Evolutionary conservation across 2,888 invertebrate genomes (phyloP).

Genomic region (Elaeidobius kamerunicus): DNA sequence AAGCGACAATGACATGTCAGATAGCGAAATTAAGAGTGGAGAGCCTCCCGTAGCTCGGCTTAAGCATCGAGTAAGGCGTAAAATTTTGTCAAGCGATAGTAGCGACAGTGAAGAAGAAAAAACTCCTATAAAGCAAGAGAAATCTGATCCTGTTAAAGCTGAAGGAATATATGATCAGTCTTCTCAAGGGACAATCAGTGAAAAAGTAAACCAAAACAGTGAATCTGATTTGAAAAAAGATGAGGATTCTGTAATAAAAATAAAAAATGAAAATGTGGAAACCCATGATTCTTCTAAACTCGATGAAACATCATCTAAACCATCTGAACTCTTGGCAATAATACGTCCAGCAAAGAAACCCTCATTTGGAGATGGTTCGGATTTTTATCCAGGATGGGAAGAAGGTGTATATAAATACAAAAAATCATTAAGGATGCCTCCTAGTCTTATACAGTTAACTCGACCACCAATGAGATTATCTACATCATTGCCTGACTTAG

Average conservation of each 20-base stretch:
- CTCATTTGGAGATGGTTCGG: conserved; percentile 67
- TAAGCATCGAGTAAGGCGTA: conserved; percentile 34
- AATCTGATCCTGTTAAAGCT: conserved; percentile 5
- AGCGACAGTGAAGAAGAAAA: conserved; percentile 46
- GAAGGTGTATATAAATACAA: conserved; percentile 81
- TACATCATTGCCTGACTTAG: conserved; percentile 74
- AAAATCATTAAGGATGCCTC: conserved; percentile 76
- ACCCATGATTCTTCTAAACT: no score
- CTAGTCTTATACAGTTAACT: conserved; percentile 75
- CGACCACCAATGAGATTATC: conserved; percentile 69
- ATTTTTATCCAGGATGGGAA: conserved; percentile 78
- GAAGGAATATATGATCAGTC: background rate
- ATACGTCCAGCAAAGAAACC: conserved; percentile 54
- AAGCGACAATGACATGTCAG: conserved; percentile 26
- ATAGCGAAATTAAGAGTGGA: conserved; percentile 31
- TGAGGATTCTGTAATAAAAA: no score
- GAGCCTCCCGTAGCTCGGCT: conserved; percentile 30
- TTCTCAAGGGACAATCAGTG: background rate
- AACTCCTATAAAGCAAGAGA: conserved; percentile 6
- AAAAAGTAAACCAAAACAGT: no score
- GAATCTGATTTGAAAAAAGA: no score
- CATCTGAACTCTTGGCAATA: conserved; percentile 29
- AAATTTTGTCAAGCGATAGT: conserved; percentile 37
- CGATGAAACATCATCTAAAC: background rate
- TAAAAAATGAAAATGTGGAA: no score